Base-by-base conservation (phyloP, 2,888 invertebrate species). In the Acronicta aceris region DNA sequence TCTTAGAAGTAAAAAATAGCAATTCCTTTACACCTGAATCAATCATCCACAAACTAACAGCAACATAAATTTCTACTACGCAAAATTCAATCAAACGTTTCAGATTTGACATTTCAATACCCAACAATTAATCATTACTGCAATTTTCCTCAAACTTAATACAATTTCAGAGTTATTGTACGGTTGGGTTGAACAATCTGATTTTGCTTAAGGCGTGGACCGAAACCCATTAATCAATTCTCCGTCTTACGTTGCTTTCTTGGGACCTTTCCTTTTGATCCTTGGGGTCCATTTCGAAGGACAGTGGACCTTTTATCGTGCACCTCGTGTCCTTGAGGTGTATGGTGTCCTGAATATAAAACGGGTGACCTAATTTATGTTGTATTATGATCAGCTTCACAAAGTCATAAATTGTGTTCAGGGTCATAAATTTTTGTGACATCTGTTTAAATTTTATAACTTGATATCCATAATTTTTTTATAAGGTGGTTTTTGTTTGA, bases 281-380 rank as follows among this genome's bases (percentile, higher is more conserved):
- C 45, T 49, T 60, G 5, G 33, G n/a, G 48, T n/a, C 52, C 21
- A 30, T 67, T 60, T 60, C 54, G 55, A 73, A 72, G 68, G 59
- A 50, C 64, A 56, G 40, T 38, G 25, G n/a, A 16, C 51, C 74
- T 50, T 58, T 71, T 53, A 57, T 65, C 46, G 52, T 61, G 61
- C 59, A 59, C 46, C 43, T 54, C 59, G 27, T 56, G 50, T 5
- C 76, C 75, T 69, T 73, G 69, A 76, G 74, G 59, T 75, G 57
- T 66, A 47, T 36, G 52, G 59, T 61, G 60, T 25, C 53, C 33
- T 65, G 71, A 71, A 75, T 77, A 64, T 59, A 59, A 68, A 76
- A 42, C 36, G 30, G 48, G 8, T 67, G 67, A 57, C 72, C 63
- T 67, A 54, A 52, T 63, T 61, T 16, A 54, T 27, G 36, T 7